A percentile compares a stretch with the other conserved stretches of the same genome.
These are phyloP conservation scores for Nasonia giraulti DNA, from an alignment of 1,140 invertebrate species.

Conservation along the genomic window DNA sequence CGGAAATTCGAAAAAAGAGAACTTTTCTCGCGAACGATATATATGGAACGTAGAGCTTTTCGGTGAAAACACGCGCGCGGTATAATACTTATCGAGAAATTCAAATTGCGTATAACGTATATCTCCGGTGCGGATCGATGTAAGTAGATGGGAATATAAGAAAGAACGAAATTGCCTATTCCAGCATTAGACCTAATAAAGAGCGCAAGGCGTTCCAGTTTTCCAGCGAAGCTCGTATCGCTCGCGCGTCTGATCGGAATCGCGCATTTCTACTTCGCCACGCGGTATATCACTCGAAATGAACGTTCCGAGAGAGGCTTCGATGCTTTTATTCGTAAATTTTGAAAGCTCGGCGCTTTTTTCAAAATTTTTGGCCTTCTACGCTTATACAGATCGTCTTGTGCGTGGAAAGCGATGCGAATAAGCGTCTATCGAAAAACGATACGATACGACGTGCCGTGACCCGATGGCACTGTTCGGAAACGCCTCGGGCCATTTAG, in stretches of 20 bases:
- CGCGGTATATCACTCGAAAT: neutral
- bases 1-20: neutral
- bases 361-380: too few relatives aligned
- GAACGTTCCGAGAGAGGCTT: neutral
- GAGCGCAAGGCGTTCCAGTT: neutral
- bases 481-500: too few relatives aligned
- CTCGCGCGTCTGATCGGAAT: slow-evolving; percentile 29
- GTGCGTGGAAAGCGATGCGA: too few relatives aligned
- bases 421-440: too few relatives aligned
- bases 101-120: neutral
- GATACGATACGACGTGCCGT: too few relatives aligned
- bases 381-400: too few relatives aligned
- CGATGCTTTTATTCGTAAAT: neutral
- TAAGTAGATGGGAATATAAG: too few relatives aligned
- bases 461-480: too few relatives aligned
- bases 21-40: neutral
- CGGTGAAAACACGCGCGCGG: neutral
- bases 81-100: neutral
- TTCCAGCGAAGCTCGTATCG: too few relatives aligned
- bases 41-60: neutral
- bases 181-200: neutral
- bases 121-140: too few relatives aligned
- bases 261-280: slow-evolving; percentile 29
- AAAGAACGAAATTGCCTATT: neutral
- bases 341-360: too few relatives aligned